phyloP scores from a whole-genome alignment of 2,888 invertebrate genomes.

The Caenorhabditis auriculariae region DNA sequence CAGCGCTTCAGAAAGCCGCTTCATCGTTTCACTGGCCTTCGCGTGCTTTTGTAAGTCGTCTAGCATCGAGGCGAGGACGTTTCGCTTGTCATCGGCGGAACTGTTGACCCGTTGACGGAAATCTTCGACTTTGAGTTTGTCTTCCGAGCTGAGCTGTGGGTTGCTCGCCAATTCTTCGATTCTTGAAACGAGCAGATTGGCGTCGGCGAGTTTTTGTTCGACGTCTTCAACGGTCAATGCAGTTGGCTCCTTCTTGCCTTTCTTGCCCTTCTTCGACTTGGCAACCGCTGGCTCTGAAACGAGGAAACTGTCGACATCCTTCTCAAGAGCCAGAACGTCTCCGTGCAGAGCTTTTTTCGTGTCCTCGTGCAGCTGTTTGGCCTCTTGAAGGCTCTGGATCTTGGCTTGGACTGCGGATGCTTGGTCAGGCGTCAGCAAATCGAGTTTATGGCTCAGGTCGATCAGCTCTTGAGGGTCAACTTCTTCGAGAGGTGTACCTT shows the following conservation, averaged over 20 bases:
- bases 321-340: conserved; percentile 28
- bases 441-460: conserved; percentile 11
- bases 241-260: conserved; percentile 12
- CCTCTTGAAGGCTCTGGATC: conserved; percentile 26
- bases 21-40: conserved; percentile 6
- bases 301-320: conserved; percentile 13
- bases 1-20: conserved; percentile 14
- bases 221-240: conserved; percentile 4
- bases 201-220: conserved; percentile 2
- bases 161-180: conserved; percentile 5
- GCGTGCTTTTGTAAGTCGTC: conserved; percentile 13
- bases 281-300: conserved; percentile 3
- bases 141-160: not conserved
- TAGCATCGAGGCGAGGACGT: conserved; percentile 31
- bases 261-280: conserved; percentile 22
- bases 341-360: conserved; percentile 21
- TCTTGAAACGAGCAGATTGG: conserved; percentile 1
- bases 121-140: conserved; percentile 5
- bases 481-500: conserved; percentile 16
- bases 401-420: conserved; percentile 22
- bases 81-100: conserved; percentile 37
- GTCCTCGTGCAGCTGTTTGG: conserved; percentile 20
- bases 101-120: conserved; percentile 19
- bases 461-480: conserved; percentile 8
- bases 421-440: conserved; percentile 5